These are phyloP conservation scores for Labrus mixtus DNA, from an alignment of 2,113 vertebrate species.

Conservation along the genomic window DNA sequence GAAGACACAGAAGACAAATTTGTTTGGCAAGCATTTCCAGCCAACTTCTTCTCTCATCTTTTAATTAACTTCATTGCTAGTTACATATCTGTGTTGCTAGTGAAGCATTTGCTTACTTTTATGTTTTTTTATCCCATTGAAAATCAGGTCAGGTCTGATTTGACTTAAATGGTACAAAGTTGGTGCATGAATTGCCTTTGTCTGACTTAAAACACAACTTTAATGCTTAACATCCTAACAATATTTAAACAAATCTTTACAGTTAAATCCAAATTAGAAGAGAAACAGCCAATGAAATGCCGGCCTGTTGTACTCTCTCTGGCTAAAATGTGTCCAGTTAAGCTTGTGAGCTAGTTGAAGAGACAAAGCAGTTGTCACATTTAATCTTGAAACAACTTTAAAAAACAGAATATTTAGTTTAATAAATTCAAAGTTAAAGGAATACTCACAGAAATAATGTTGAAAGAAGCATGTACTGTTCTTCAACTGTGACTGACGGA, in stretches of 20 bases:
- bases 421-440: neutral
- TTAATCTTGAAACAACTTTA: neutral
- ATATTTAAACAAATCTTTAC: neutral
- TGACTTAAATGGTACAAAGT: no score
- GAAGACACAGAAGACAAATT: no score
- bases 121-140: no score
- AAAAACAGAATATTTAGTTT: neutral
- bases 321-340: neutral
- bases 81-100: no score
- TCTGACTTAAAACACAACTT: no score
- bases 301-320: neutral
- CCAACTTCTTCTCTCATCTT: no score
- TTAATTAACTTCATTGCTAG: no score
- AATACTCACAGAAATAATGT: constrained; percentile 19
- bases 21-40: no score
- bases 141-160: no score
- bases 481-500: neutral
- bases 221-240: neutral
- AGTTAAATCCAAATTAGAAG: neutral
- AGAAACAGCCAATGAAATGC: neutral
- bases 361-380: neutral
- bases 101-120: no score
- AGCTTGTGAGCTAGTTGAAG: neutral
- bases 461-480: neutral
- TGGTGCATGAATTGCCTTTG: no score